Evolutionary conservation across 2,113 vertebrate species (phyloP).

Genomic region (Pedionomus torquatus): DNA sequence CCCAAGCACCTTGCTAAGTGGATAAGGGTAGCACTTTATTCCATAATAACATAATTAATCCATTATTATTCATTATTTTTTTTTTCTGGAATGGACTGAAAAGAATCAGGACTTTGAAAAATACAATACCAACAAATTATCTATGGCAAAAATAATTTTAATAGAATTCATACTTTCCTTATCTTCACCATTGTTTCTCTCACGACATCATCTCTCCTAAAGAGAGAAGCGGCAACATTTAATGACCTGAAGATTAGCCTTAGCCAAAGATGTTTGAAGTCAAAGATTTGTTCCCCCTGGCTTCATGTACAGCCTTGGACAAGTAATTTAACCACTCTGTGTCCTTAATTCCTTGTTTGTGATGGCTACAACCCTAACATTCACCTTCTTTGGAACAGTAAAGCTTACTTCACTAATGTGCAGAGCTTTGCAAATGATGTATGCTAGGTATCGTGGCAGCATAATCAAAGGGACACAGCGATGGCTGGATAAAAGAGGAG

Average conservation of each 20-base stretch:
- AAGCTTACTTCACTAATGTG: not conserved
- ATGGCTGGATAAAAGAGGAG: constrained; percentile 11
- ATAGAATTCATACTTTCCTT: not conserved
- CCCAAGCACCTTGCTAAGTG: constrained; percentile 63
- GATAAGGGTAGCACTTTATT: constrained; percentile 57
- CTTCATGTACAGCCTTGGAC: not conserved
- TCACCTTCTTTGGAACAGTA: not conserved
- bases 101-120: constrained; percentile 44
- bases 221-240: not conserved
- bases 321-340: not conserved
- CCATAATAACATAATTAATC: constrained; percentile 47
- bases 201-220: not conserved
- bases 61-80: constrained; percentile 25
- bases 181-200: not conserved
- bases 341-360: not conserved
- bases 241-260: not conserved
- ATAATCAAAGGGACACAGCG: not conserved
- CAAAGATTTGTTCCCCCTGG: not conserved
- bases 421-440: not conserved
- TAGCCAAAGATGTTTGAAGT: not conserved
- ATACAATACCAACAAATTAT: constrained; percentile 18
- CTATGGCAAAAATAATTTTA: constrained; percentile 1
- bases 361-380: not conserved
- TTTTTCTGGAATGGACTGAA: constrained; percentile 15
- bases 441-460: not conserved